Base-by-base conservation (phyloP, 1,140 invertebrate species). In the Pseudomyrmex sp. region DNA sequence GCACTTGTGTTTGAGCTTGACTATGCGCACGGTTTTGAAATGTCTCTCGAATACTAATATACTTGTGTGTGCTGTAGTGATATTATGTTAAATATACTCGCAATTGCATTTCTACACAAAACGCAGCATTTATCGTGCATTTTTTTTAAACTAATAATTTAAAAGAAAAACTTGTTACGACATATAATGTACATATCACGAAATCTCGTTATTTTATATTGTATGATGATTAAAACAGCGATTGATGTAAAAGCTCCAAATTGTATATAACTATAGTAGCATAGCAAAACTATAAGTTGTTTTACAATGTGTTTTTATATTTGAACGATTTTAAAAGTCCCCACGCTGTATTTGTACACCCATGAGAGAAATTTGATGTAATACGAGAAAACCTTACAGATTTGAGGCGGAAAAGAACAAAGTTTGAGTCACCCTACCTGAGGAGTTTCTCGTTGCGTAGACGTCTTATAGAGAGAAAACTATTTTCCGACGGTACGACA, bases 381-480 rank as follows among this genome's bases (percentile, higher is more conserved):
- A 89, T 75, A 66, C 26, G 74, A 91, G 86, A 65, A 91, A 91
- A 83, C 86, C 75, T 92, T 92, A 79, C 92, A 92, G 92, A 92
- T 91, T 87, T 92, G 88, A 92, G 91, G 90, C 90, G 92, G 90
- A 92, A 92, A 92, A 92, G 92, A 92, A 91, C 92, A 91, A 92
- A 92, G 91, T 92, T 92, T 92, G 91, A 92, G 82, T 91, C 91
- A 82, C 83, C 91, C 83, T 82, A 88, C 88, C 89, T 89, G 88
- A 91, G 86, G 90, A 91, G 82, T 80, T 92, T 92, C 89, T 92
- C 90, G 23, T 91, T 92, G 65, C 82, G 88, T 91, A 92, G 90
- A 87, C 90, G 87, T 88, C 90, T 92, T 82, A 89, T 91, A 88
- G 91, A 92, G 83, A 90, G 91, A 92, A 91, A 88, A 77, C 91